These are phyloP conservation scores for Macquaria ambigua DNA, from an alignment of 2,113 vertebrate species.

Conservation along the genomic window DNA sequence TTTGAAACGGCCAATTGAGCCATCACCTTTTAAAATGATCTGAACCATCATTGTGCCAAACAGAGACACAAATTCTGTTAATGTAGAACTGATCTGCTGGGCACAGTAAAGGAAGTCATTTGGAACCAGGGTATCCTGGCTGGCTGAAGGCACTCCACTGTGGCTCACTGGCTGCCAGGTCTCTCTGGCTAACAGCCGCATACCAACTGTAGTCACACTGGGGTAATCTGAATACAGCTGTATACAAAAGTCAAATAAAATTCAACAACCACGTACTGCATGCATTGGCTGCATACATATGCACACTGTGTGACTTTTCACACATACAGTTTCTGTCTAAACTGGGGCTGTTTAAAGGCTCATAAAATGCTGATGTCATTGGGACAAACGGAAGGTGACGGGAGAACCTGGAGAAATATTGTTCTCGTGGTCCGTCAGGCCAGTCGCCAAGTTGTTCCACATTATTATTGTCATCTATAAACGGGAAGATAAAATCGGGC, in stretches of 20 bases:
- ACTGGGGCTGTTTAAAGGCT: conserved; percentile 28
- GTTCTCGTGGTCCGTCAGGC: conserved; percentile 25
- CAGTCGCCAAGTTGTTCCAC: conserved; percentile 28
- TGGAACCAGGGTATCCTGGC: conserved; percentile 54
- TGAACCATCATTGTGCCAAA: conserved; percentile 45
- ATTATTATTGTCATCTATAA: conserved; percentile 56
- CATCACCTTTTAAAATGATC: conserved; percentile 42
- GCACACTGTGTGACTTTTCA: conserved; percentile 20
- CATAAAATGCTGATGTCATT: conserved; percentile 42
- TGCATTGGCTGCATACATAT: background rate
- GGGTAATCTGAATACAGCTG: conserved; percentile 47
- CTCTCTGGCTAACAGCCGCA: conserved; percentile 52
- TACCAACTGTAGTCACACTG: conserved; percentile 27
- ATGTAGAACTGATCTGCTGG: conserved; percentile 65
- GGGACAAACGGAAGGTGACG: conserved; percentile 52
- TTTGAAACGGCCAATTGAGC: conserved; percentile 46
- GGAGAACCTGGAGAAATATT: conserved; percentile 41
- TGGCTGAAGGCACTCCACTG: conserved; percentile 35
- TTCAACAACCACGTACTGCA: background rate
- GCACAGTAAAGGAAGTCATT: conserved; percentile 64
- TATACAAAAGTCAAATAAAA: conserved; percentile 3
- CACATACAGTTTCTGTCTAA: background rate
- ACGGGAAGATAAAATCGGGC: conserved; percentile 28
- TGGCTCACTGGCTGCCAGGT: conserved; percentile 48
- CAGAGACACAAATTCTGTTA: conserved; percentile 50